A percentile compares a stretch with the other conserved stretches of the same genome.
Conservation (phyloP, 2,797 vertebrate species). For the Crocodylus rhombifer region DNA sequence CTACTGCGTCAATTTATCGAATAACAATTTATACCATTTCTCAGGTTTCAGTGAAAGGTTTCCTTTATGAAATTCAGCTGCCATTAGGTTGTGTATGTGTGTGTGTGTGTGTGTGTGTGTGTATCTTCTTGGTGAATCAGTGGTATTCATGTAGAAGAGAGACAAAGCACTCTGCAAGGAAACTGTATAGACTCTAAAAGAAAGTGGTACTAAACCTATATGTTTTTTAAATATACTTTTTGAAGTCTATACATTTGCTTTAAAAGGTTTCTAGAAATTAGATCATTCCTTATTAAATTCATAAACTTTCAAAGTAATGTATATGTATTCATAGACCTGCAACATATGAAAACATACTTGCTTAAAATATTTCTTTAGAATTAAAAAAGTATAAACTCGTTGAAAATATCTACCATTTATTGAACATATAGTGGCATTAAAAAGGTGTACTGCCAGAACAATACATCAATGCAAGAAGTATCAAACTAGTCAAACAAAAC, state of each 20-base stretch:
- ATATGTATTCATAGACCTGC: background rate
- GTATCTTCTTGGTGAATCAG: background rate
- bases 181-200: background rate
- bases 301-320: background rate
- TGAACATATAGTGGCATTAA: background rate
- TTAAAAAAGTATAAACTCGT: background rate
- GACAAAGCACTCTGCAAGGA: background rate
- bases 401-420: background rate
- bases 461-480: background rate
- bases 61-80: background rate
- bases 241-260: background rate
- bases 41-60: background rate
- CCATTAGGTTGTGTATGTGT: background rate
- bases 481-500: background rate
- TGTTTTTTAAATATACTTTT: background rate
- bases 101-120: rapidly evolving
- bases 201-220: rapidly evolving
- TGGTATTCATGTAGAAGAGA: background rate
- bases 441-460: rapidly evolving
- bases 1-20: background rate
- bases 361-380: background rate
- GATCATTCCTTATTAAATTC: rapidly evolving
- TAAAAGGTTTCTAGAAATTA: background rate
- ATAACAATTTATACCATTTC: background rate
- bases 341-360: background rate